Evolutionary conservation across 1,140 invertebrate species (phyloP).

Genomic region (Epicauta chinensis): DNA sequence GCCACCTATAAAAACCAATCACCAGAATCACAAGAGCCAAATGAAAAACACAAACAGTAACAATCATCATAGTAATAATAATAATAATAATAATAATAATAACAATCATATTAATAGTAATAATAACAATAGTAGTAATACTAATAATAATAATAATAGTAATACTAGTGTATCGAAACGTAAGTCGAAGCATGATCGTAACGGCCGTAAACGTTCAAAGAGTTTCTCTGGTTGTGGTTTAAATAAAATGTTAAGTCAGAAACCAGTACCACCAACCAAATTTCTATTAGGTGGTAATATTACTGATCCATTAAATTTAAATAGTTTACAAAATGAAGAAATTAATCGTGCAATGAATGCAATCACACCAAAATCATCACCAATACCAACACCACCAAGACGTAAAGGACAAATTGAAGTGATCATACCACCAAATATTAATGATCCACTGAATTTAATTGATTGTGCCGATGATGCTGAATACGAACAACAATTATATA

Average conservation of each 20-base stretch:
- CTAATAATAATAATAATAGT: slow-evolving; percentile 3
- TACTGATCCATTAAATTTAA: slow-evolving; percentile 89
- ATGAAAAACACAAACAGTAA: slow-evolving; percentile 12
- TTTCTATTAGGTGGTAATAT: slow-evolving; percentile 94
- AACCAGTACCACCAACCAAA: slow-evolving; percentile 79
- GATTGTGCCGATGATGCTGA: slow-evolving; percentile 74
- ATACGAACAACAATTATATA: slow-evolving; percentile 65
- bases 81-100: too few species aligned
- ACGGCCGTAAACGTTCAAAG: slow-evolving; percentile 47
- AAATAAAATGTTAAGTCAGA: slow-evolving; percentile 55
- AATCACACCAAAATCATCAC: slow-evolving; percentile 80
- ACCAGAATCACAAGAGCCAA: slow-evolving; percentile 13
- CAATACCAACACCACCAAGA: slow-evolving; percentile 77
- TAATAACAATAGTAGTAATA: too few species aligned
- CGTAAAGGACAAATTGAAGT: slow-evolving; percentile 80
- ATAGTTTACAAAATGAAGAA: slow-evolving; percentile 84
- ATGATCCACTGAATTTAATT: slow-evolving; percentile 83
- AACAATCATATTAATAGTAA: too few species aligned
- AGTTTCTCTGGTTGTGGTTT: slow-evolving; percentile 44
- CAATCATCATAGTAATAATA: too few species aligned
- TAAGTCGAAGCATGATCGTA: slow-evolving; percentile 33
- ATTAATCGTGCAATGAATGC: slow-evolving; percentile 80
- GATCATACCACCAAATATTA: slow-evolving; percentile 86
- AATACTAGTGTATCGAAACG: slow-evolving; percentile 22
- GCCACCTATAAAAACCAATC: slow-evolving; percentile 14